Base-by-base conservation (phyloP, 1,140 invertebrate genomes). In the Microplitis mediator region DNA sequence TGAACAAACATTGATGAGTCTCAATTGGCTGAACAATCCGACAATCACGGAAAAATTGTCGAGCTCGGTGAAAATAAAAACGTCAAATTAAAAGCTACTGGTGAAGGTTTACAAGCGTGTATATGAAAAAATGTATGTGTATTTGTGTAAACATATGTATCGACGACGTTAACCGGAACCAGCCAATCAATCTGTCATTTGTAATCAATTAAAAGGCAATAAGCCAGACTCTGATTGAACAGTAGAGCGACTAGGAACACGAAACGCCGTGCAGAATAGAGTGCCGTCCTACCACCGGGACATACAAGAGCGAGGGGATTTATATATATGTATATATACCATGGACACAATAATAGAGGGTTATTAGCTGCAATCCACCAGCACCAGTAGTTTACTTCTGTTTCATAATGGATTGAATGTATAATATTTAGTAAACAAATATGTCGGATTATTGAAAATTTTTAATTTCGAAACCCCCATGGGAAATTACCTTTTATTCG, bases 191-290 rank as follows among this genome's bases (percentile, higher is more conserved):
- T 83, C 79, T 80, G 81, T 82, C 85, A 85, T 86, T 86, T 86
- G 84, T 87, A 86, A 86, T 87, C 85, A 86, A 87, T 87, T 87
- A 87, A 86, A 85, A 85, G 83, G 80, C 85, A 87, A 86, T 86
- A 85, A 86, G 84, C 81, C 78, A 74, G 72, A 69, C 72, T 80
- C 80, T 83, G 84, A 86, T 87, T 84, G 84, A 81, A 81, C 81
- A 81, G 67, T 63, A 66, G 70, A 52, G n/a, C 36, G 58, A 62
- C 60, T 62, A 50, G 39, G 39, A 45, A 8, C 39, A 45, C 39
- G 39, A 45, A 45, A 45, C 39, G 11, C 39, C 39, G 39, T 45
- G 39, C 39, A 45, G 39, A 45, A 45, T 45, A 45, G 39, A 45
- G 39, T 9, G 39, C 39, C 39, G 11, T 45, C 3, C 39, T 5